Conservation (phyloP, 2,113 vertebrate species). For the Catagonus wagneri region DNA sequence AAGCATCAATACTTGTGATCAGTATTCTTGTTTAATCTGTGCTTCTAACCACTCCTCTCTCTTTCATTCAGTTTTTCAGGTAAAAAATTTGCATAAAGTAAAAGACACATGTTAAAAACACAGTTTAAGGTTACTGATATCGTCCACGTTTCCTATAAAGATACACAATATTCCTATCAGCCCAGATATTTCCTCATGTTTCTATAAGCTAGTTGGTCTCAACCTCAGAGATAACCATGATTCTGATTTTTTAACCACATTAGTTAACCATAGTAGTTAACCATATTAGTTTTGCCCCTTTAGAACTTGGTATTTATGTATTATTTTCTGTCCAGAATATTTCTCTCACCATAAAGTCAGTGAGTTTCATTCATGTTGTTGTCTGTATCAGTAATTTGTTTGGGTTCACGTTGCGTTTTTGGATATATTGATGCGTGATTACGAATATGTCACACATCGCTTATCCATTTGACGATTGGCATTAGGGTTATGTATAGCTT, state of each 20-base stretch:
- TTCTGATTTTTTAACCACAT: background rate
- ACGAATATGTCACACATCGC: background rate
- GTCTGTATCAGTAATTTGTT: background rate
- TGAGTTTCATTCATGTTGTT: background rate
- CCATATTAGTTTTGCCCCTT: background rate
- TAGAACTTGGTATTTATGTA: background rate
- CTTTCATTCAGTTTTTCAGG: background rate
- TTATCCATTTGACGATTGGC: background rate
- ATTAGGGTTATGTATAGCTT: background rate
- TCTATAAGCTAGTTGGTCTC: background rate
- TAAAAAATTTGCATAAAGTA: background rate
- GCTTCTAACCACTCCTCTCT: background rate
- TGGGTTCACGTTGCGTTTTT: background rate
- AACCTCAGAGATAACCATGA: background rate
- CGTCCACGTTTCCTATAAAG: background rate
- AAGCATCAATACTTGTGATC: background rate
- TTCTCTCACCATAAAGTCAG: background rate
- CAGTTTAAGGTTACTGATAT: background rate
- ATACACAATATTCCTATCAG: background rate
- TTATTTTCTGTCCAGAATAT: background rate
- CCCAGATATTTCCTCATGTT: background rate
- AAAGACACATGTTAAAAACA: background rate
- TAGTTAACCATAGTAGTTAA: background rate
- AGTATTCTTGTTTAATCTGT: background rate
- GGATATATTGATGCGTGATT: background rate